Conservation (phyloP, 2,113 vertebrate species). For the Donacobius atricapilla region DNA sequence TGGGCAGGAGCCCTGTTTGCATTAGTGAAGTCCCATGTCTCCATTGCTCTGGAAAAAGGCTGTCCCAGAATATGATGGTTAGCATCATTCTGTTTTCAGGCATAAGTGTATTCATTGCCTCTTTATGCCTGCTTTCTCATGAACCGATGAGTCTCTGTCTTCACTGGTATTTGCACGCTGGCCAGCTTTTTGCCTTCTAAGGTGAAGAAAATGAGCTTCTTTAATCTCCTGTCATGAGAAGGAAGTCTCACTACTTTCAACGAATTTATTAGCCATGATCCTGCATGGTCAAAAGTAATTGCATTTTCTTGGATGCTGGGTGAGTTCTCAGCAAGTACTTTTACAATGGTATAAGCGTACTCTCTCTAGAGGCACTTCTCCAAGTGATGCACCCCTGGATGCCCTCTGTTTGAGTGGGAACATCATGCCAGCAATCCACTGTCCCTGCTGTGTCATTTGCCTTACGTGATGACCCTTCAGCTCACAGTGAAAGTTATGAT, state of each 20-base stretch:
- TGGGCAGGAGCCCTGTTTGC: background rate
- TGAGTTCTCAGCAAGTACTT: background rate
- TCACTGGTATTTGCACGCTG: background rate
- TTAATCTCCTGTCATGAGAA: background rate
- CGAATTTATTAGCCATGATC: background rate
- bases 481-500: background rate
- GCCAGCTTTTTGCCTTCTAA: background rate
- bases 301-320: background rate
- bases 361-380: background rate
- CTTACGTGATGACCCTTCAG: background rate
- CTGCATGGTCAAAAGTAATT: background rate
- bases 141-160: background rate
- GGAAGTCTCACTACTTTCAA: background rate
- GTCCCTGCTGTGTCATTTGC: background rate
- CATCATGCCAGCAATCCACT: background rate
- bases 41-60: background rate
- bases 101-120: background rate
- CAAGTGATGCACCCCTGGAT: background rate
- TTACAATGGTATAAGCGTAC: background rate
- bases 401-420: background rate
- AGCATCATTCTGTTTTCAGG: background rate
- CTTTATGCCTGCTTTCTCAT: background rate
- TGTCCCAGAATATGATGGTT: background rate
- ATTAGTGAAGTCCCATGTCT: rapidly evolving
- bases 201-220: background rate